Base-by-base conservation (phyloP, 2,113 vertebrate genomes). In the Gambusia holbrooki region DNA sequence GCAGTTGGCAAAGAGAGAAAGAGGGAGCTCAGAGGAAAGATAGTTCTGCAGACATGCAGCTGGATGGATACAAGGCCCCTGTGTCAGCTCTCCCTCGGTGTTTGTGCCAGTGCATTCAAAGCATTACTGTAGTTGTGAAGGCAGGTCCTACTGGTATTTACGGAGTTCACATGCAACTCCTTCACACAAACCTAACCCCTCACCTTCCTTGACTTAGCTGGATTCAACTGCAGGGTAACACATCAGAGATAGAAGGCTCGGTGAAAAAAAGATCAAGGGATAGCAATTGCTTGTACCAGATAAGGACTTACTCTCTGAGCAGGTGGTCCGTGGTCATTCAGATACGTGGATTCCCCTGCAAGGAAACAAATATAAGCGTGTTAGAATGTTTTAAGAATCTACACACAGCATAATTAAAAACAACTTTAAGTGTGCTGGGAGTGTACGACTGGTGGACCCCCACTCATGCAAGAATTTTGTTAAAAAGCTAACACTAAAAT, bases 261-360 rank as follows among this genome's bases (percentile, higher is more conserved):
- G 58, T 42, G 42, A 11, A 17, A n/a, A 11, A 32, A 74, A 74
- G n/a, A 3, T 8, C 0, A 51, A 66, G 25, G 30, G 42, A 3
- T 30, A n/a, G 35, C 71, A 70, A 11, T 1, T 5, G 1, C 10
- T 66, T 64, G 61, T 70, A 27, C 28, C 6, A 9, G 33, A 66
- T 19, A 28, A 58, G 45, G 29, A 84, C 95, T 95, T 90, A 98
- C 98, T 95, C 95, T 96, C 63, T 95, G 95, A 79, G 92, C 92
- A 48, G 93, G 95, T 68, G 95, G 96, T 62, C 96, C 96, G 2
- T 98, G 97, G 86, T 99, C 98, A 91, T 99, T 96, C 92, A 96
- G 88, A 42, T 96, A 99, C 88, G 98, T 98, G 80, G 98, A 99
- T 93, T 97, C 96, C 92, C 98, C 98, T 95, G 89, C 76, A 77